Evolutionary conservation across 2,113 vertebrate species (phyloP).

Genomic region (Lutjanus erythropterus): DNA sequence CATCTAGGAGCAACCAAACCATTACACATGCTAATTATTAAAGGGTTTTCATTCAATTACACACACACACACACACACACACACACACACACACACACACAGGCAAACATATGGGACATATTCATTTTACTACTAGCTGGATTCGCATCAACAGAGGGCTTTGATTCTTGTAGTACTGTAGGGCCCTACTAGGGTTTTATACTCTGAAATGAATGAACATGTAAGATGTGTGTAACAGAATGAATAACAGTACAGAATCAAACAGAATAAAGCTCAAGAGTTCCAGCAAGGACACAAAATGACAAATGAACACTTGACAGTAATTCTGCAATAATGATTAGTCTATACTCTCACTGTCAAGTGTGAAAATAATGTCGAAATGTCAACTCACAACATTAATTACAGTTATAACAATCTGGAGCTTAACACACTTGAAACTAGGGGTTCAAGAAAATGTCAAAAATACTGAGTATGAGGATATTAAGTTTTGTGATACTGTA

Average conservation of each 20-base stretch:
- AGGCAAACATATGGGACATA: background rate
- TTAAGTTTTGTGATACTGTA: no score
- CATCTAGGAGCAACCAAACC: slow-evolving; percentile 30
- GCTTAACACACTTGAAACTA: no score
- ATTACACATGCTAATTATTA: slow-evolving; percentile 38
- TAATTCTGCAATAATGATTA: no score
- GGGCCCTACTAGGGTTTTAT: background rate
- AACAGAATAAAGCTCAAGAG: slow-evolving; percentile 9
- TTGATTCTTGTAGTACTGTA: slow-evolving; percentile 24
- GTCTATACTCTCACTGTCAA: background rate
- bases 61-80: slow-evolving; percentile 24
- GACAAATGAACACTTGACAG: background rate
- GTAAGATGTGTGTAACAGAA: background rate
- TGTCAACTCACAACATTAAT: no score
- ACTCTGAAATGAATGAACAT: slow-evolving; percentile 27
- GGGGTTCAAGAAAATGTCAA: no score
- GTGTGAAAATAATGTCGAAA: no score
- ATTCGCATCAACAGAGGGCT: slow-evolving; percentile 40
- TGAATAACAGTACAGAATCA: slow-evolving; percentile 1
- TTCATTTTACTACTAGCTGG: slow-evolving; percentile 17
- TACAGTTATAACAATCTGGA: no score
- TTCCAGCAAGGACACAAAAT: background rate
- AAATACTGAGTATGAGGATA: no score
- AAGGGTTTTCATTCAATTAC: slow-evolving; percentile 29
- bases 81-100: background rate